Base-by-base conservation (phyloP, 2,797 vertebrate species). In the Limosa lapponica region DNA sequence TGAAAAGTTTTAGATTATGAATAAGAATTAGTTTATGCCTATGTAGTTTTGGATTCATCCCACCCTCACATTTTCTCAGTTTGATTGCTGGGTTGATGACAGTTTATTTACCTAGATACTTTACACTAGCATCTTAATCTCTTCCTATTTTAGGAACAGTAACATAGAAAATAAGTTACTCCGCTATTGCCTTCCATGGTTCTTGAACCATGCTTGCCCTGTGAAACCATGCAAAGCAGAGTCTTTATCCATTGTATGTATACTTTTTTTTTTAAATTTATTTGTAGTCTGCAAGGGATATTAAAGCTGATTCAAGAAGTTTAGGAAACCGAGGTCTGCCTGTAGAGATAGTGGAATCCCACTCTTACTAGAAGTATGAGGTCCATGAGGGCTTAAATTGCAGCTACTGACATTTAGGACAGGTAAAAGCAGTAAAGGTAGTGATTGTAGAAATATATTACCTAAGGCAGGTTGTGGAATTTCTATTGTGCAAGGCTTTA, bases 61-160 rank as follows among this genome's bases (percentile, higher is more conserved):
- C 66, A 72, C 55, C 36, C 86, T 90, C 79, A 64, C 8, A 17
- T 91, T 91, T 89, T 95, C 82, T 82, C 54, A 62, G 23, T 87
- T 86, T 88, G 59, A 78, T 93, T 95, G 61, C 54, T 64, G 32
- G 71, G 34, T 79, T 90, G 54, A 79, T 89, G 82, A 34, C 65
- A 89, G 17, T 46, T 95, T 91, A 83, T 95, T 95, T 75, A 83
- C 34, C 44, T 67, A 84, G 80, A 78, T 65, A 77, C 41, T 90
- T 91, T n/a, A 54, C 13, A 15, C 2, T 6, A 84, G 14, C 46
- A 82, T 6, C n/a, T 74, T 87, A 77, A 86, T 59, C 18, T 89
- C 80, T 65, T 89, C 30, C 23, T 74, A 41, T 91, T 95, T 83
- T 69, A 59, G 49, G 20, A 54, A 54, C 32, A 66, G 39, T 85